Evolutionary conservation across 2,113 vertebrate species (phyloP).

Genomic region (Bambusicola thoracicus): DNA sequence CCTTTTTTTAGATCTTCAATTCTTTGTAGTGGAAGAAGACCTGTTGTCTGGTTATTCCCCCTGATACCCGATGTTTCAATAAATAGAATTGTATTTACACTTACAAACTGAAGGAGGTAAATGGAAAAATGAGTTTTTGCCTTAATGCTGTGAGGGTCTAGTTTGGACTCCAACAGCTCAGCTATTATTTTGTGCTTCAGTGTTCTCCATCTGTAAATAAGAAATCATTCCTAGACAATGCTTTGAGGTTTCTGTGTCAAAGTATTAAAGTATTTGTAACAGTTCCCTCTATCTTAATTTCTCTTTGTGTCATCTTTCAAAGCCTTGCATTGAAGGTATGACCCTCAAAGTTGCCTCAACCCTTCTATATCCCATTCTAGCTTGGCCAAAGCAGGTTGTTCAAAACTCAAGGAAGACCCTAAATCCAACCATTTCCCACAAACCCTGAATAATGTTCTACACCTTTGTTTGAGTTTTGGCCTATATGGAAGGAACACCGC

Average conservation of each 20-base stretch:
- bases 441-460: not conserved
- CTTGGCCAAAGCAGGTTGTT: not conserved
- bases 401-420: not conserved
- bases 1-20: not conserved
- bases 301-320: not conserved
- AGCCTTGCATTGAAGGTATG: not conserved
- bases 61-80: not conserved
- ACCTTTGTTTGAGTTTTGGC: not conserved
- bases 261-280: not conserved
- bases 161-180: not conserved
- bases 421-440: not conserved
- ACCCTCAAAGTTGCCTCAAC: not conserved
- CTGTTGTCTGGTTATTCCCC: not conserved
- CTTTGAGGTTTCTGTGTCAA: not conserved
- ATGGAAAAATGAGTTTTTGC: not conserved
- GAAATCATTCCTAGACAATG: not conserved
- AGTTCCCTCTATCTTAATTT: not conserved
- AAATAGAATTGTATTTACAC: not conserved
- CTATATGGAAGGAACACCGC: not conserved
- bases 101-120: not conserved
- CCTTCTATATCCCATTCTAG: not conserved
- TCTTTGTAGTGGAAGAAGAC: not conserved
- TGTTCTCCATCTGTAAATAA: not conserved
- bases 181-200: not conserved
- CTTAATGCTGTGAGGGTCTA: not conserved